Base-by-base conservation (phyloP, 2,113 vertebrate species). In the Erinaceus europaeus region DNA sequence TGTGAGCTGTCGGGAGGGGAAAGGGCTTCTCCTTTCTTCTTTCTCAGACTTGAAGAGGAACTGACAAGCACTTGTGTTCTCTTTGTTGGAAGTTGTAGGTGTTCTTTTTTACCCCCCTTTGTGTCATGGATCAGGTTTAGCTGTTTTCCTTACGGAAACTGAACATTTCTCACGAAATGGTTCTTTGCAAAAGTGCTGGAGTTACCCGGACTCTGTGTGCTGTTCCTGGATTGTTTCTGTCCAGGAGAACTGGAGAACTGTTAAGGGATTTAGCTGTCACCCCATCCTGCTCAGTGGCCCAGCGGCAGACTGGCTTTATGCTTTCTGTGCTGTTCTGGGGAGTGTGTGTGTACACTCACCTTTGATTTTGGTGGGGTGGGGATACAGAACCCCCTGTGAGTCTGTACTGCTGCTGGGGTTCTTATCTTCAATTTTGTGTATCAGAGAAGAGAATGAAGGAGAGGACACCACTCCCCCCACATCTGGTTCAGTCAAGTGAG, bases 111-210 rank as follows among this genome's bases (percentile, higher is more conserved):
- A n/a, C n/a, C n/a, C n/a, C n/a, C n/a, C n/a, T n/a, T n/a, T n/a
- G n/a, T n/a, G n/a, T n/a, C n/a, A n/a, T n/a, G n/a, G n/a, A n/a
- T n/a, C 18, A 42, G 32, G 69, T 84, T 80, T 55, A 69, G 64
- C 29, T 64, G 25, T 86, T 76, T 83, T 57, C 79, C 78, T 87
- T 73, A 88, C 84, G 82, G 77, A 77, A 90, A n/a, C n/a, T n/a
- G n/a, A n/a, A n/a, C 89, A 87, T 89, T 91, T 90, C 81, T 88
- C 36, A 25, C 17, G 29, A 82, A 87, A 46, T 65, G 38, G 20
- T 84, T 92, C 91, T 38, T 3, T 84, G 21, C 8, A 61, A 65
- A 79, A 52, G 38, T 11, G 32, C 59, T 21, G 27, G 64, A 14
- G 40, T 2, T 0, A 1, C 36, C 84, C 44, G 29, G 68, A 44